These are phyloP conservation scores for Scytalopus superciliaris DNA, from an alignment of 2,113 vertebrate species.

Conservation along the genomic window DNA sequence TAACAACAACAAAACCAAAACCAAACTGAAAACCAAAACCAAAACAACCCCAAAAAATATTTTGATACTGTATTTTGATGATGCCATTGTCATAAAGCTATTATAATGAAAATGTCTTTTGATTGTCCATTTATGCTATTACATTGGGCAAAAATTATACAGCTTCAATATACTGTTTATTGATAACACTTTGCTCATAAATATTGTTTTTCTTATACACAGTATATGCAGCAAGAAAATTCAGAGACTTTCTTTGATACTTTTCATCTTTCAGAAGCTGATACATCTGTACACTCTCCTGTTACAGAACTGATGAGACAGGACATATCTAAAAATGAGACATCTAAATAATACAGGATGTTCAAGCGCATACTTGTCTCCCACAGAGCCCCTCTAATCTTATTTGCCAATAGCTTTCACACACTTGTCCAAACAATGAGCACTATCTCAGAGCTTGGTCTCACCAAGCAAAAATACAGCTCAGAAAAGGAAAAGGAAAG, in stretches of 20 bases:
- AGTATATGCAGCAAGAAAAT: background rate
- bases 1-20: no score
- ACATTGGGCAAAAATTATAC: background rate
- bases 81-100: background rate
- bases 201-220: background rate
- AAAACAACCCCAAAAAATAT: background rate
- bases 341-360: background rate
- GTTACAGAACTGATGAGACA: background rate
- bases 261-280: background rate
- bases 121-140: background rate
- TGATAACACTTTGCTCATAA: background rate
- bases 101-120: background rate
- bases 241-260: background rate
- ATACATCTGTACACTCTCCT: background rate
- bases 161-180: background rate
- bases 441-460: background rate
- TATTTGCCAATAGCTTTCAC: conserved; percentile 13
- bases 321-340: background rate
- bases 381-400: background rate
- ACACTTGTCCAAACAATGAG: background rate
- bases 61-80: background rate
- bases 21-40: no score
- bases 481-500: background rate
- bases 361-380: background rate
- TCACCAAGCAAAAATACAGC: background rate